Base-by-base conservation (phyloP, 1,140 invertebrate genomes). In the Neodiprion pinetum region DNA sequence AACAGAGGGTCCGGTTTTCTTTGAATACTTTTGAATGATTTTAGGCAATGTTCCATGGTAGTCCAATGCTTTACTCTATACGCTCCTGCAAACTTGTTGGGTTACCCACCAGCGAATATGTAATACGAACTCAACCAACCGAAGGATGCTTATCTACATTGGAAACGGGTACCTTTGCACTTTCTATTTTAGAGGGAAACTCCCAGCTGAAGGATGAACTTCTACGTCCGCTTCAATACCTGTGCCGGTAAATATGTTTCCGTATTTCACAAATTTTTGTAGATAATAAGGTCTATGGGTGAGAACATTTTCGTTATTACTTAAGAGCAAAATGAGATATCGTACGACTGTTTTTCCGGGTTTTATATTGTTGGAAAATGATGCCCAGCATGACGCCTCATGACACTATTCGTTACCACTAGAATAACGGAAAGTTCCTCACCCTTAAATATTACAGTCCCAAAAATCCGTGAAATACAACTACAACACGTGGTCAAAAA, bases 101-200 rank as follows among this genome's bases (percentile, higher is more conserved):
- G 7, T 91, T 89, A 67, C 90, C 90, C 75, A 91, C 89, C 67
- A 98, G 96, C 86, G 93, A 95, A 86, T 98, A 98, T 86, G 95
- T 97, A 71, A 97, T 98, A 78, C 91, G 97, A 78, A 98, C 96
- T 7, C 97, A 98, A 84, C 97, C 97, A 7, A 95, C 95, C 40
- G 96, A 97, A 86, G 94, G 94, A 48, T 97, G 96, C 82, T 89
- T 98, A 12, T 98, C 96, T 66, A 98, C 97, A 0, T 87, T 98
- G 48, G 97, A 98, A 90, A 95, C 95, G 28, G 96, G 94, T 5
- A 95, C 96, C 1, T 90, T 95, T 84, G 95, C 95, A 12, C 88
- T 98, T 72, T 90, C 94, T 4, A 91, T 94, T 77, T 84, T 98
- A 73, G 96, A 98, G 89, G 84, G 90, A 47, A 89, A 94, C 83